Conservation (phyloP, 2,888 invertebrate species). For the Mycalesis mineus region DNA sequence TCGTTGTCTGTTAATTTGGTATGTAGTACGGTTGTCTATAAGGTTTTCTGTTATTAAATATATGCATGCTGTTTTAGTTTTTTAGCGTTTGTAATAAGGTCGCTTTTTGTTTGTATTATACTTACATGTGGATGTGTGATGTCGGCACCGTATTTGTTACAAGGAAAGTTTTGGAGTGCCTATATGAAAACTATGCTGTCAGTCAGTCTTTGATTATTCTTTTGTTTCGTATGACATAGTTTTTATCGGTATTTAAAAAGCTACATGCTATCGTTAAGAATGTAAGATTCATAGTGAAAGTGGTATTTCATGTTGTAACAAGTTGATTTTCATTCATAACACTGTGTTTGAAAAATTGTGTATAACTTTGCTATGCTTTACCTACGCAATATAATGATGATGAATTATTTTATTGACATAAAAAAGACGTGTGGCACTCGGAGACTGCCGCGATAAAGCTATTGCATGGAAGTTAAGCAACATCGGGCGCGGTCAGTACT, state of each 20-base stretch:
- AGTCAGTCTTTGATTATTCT: slow-evolving; percentile 52
- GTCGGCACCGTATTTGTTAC: slow-evolving; percentile 42
- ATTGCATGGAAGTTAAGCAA: slow-evolving; percentile 74
- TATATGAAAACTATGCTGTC: slow-evolving; percentile 45
- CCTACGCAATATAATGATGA: too few relatives aligned
- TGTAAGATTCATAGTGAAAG: background rate
- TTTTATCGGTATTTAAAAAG: slow-evolving; percentile 15
- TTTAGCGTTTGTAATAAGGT: background rate
- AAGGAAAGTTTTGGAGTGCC: slow-evolving; percentile 54
- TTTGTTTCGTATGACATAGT: slow-evolving; percentile 44
- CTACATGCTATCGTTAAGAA: background rate
- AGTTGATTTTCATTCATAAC: background rate
- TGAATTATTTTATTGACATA: too few relatives aligned
- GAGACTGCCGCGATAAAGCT: too few relatives aligned
- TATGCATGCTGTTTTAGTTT: slow-evolving; percentile 1
- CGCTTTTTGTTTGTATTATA: background rate
- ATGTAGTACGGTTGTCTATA: slow-evolving; percentile 44
- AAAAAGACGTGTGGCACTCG: too few relatives aligned
- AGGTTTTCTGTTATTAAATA: slow-evolving; percentile 7
- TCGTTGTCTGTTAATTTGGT: slow-evolving; percentile 74
- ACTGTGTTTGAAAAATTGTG: background rate
- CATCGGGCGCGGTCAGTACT: slow-evolving; percentile 61
- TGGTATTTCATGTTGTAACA: background rate
- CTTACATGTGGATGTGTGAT: background rate
- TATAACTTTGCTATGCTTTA: too few relatives aligned